phyloP scores from a whole-genome alignment of 2,797 vertebrate genomes.

The Acestrorhynchus altus region DNA sequence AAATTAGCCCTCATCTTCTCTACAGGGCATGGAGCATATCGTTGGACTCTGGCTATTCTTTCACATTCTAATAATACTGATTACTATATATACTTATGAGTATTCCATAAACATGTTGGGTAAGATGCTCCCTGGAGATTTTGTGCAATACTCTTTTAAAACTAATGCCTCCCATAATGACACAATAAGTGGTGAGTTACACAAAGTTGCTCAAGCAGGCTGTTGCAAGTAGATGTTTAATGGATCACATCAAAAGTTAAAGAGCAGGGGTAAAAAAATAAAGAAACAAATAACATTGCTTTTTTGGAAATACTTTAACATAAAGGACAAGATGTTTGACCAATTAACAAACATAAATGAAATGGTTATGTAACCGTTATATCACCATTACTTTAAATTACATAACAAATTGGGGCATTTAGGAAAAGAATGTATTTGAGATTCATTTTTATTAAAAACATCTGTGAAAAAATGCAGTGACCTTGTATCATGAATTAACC shows the following conservation, averaged over 20 bases:
- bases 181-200: conserved; percentile 7
- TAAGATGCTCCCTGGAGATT: neutral
- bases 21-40: neutral
- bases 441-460: no score
- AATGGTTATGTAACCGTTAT: neutral
- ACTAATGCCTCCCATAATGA: neutral
- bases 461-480: no score
- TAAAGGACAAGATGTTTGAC: neutral
- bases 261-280: neutral
- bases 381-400: neutral
- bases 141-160: neutral
- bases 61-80: neutral
- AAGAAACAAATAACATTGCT: neutral
- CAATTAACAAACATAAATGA: neutral
- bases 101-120: neutral
- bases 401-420: neutral
- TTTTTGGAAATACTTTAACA: neutral
- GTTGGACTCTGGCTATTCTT: conserved; percentile 8
- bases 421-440: neutral
- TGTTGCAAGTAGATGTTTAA: conserved; percentile 16
- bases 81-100: neutral
- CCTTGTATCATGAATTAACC: neutral
- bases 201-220: conserved; percentile 3
- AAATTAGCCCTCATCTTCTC: conserved; percentile 23
- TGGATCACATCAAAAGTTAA: neutral